Evolutionary conservation across 2,797 vertebrate species (phyloP).

Genomic region (Xyrichtys novacula): DNA sequence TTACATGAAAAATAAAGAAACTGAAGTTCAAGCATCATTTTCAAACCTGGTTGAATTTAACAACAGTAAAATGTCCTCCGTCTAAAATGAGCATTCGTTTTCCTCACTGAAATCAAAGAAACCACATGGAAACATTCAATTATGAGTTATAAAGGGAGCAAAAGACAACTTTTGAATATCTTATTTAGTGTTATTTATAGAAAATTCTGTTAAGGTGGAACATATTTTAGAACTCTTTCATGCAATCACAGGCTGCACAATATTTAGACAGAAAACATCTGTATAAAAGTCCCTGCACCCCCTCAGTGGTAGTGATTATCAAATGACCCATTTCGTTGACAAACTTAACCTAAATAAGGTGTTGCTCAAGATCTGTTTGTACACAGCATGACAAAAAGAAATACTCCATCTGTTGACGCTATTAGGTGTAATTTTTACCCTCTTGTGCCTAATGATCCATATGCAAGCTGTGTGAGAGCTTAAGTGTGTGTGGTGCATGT

Average conservation of each 20-base stretch:
- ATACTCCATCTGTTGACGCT: conserved; percentile 97
- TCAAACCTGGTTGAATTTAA: conserved; percentile 18
- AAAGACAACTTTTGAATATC: conserved; percentile 9
- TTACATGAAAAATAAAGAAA: conserved; percentile 4
- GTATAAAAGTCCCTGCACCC: conserved; percentile 61
- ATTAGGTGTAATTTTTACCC: conserved; percentile 94
- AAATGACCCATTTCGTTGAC: conserved; percentile 78
- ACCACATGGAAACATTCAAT: background rate
- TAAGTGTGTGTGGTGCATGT: conserved; percentile 56
- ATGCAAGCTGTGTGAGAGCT: conserved; percentile 87
- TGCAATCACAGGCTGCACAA: conserved; percentile 59
- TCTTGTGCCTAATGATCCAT: conserved; percentile 96
- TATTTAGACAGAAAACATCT: conserved; percentile 72
- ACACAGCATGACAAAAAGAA: conserved; percentile 86
- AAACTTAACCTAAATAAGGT: conserved; percentile 81
- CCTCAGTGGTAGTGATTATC: conserved; percentile 71
- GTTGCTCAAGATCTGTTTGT: conserved; percentile 78
- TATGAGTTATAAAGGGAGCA: background rate
- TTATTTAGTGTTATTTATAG: conserved; percentile 19
- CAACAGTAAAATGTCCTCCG: background rate
- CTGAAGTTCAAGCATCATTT: background rate
- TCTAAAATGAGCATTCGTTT: conserved; percentile 1
- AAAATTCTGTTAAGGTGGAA: conserved; percentile 39
- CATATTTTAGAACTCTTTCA: conserved; percentile 43
- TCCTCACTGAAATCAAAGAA: conserved; percentile 1